phyloP scores from a whole-genome alignment of 2,113 vertebrate genomes.

The Phalacrocorax aristotelis region DNA sequence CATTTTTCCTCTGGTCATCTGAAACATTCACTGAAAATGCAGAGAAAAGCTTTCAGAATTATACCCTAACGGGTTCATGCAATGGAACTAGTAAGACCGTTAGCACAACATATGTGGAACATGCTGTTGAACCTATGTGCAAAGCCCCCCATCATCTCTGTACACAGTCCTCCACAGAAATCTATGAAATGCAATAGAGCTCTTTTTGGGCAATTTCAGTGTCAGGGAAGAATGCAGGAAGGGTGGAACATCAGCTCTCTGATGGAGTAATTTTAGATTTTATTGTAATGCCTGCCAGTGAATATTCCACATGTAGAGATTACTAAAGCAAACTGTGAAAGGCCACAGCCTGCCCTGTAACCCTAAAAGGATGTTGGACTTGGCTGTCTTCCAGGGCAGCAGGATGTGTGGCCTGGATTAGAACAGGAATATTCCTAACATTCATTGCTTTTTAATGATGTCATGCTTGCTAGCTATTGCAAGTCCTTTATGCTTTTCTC shows the following conservation, averaged over 20 bases:
- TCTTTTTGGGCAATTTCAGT: slow-evolving; percentile 36
- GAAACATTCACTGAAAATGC: neutral
- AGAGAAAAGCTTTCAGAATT: neutral
- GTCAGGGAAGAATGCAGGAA: slow-evolving; percentile 78
- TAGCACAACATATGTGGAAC: neutral
- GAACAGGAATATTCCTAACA: slow-evolving; percentile 71
- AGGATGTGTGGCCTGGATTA: slow-evolving; percentile 80
- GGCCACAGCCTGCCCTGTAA: slow-evolving; percentile 81
- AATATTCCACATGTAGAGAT: slow-evolving; percentile 71
- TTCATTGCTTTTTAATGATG: slow-evolving; percentile 75
- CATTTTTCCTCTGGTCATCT: neutral
- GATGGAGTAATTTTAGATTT: slow-evolving; percentile 77
- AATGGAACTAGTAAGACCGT: neutral
- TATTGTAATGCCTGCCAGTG: slow-evolving; percentile 71
- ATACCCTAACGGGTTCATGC: neutral
- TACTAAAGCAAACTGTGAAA: slow-evolving; percentile 80
- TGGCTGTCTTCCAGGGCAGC: slow-evolving; percentile 74
- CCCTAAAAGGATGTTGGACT: slow-evolving; percentile 85
- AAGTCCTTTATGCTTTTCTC: slow-evolving; percentile 54
- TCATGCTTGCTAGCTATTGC: slow-evolving; percentile 68
- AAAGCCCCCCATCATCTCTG: neutral
- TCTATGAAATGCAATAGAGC: slow-evolving; percentile 11
- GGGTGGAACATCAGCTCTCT: slow-evolving; percentile 73
- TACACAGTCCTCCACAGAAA: neutral
- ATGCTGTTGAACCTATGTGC: neutral